These are phyloP conservation scores for Drosophila teissieri DNA, from an alignment of 1,140 invertebrate species.

Conservation along the genomic window DNA sequence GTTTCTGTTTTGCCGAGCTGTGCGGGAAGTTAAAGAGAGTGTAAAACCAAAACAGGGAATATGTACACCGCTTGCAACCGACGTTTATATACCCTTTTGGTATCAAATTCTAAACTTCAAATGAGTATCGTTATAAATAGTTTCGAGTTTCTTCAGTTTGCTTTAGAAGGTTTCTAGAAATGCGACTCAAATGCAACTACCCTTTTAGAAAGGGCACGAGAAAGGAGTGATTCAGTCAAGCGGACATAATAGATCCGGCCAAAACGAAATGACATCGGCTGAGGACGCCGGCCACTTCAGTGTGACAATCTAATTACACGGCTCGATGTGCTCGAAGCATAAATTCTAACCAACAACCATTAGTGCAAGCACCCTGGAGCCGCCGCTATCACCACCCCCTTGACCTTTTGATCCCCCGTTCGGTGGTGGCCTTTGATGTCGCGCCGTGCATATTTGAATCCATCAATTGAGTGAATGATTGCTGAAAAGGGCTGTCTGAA, in stretches of 20 bases:
- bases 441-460: slow-evolving; percentile 63
- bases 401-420: slow-evolving; percentile 31
- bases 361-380: background rate
- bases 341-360: slow-evolving; percentile 19
- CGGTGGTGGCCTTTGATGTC: slow-evolving; percentile 62
- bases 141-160: too few species aligned
- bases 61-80: background rate
- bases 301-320: slow-evolving; percentile 81
- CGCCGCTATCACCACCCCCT: background rate
- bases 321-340: slow-evolving; percentile 63
- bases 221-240: slow-evolving; percentile 41
- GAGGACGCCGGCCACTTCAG: slow-evolving; percentile 56
- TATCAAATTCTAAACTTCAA: background rate
- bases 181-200: background rate
- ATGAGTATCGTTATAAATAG: too few species aligned
- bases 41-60: background rate
- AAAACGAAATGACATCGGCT: slow-evolving; percentile 35
- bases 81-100: background rate
- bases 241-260: slow-evolving; percentile 46
- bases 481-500: slow-evolving; percentile 59
- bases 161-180: too few species aligned
- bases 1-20: slow-evolving; percentile 9
- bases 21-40: slow-evolving; percentile 12
- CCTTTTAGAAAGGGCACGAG: background rate
- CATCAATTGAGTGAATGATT: slow-evolving; percentile 74